phyloP scores from a whole-genome alignment of 1,140 invertebrate species.

The Ceratina australensis region DNA sequence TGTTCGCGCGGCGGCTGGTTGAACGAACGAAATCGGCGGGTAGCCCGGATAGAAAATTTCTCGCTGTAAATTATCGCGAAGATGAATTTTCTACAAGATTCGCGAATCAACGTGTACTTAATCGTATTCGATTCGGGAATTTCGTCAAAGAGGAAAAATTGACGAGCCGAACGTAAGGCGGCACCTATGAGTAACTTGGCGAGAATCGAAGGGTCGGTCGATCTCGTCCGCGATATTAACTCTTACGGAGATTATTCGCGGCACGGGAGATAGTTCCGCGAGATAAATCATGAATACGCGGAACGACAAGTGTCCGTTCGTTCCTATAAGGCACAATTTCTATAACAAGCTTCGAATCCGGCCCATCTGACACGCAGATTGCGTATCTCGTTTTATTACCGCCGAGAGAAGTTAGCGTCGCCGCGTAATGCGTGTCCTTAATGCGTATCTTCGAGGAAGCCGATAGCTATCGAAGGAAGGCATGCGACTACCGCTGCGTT shows the following conservation, averaged over 20 bases:
- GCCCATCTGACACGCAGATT: neutral
- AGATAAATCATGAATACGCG: conserved; percentile 4
- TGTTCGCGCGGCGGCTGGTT: neutral
- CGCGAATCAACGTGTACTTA: neutral
- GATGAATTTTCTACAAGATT: no score
- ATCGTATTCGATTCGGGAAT: no score
- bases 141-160: no score
- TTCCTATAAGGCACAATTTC: conserved; percentile 21
- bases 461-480: conserved; percentile 23
- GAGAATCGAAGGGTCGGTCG: no score
- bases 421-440: conserved; percentile 26
- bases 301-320: neutral
- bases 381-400: conserved; percentile 28
- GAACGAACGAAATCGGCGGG: conserved; percentile 13
- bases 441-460: conserved; percentile 36
- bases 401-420: conserved; percentile 1
- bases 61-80: neutral
- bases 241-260: no score
- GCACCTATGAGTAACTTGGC: no score
- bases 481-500: conserved; percentile 21
- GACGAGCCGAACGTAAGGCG: neutral
- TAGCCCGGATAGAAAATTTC: neutral
- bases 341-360: conserved; percentile 13
- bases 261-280: neutral
- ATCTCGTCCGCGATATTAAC: no score